Evolutionary conservation across 1,140 invertebrate species (phyloP), one percentile per base, ranked within the genome.

Genomic region (Caenorhabditis briggsae): DNA sequence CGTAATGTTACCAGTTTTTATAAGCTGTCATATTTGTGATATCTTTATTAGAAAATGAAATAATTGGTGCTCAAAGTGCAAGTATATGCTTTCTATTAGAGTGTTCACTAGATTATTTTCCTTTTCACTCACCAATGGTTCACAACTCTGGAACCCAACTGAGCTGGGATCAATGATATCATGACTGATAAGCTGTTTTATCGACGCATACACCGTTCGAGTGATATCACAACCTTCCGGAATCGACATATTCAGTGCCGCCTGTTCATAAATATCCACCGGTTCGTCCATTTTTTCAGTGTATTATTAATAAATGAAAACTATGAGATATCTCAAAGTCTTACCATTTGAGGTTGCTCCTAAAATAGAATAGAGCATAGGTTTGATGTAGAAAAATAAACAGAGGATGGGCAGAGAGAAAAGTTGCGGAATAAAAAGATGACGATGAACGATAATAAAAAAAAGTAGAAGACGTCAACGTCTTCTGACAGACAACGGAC

Each of bases 181-280:
- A 23, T 78, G 70, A 78, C 70, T 78, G 43, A 78, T 78, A 0
- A 78, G 20, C 23, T 78, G 70, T 46, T 78, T 78, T 7, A 78
- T 78, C 7, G 70, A 78, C 12, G 70, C 70, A 14, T 78, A 78
- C 1, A 78, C 70, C 0, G 46, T 46, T 25, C 70, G 43, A 53
- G 48, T 78, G n/a, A 78, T 46, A 78, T 78, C 70, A 53, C 70
- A 78, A 9, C 70, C 70, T 23, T 78, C 70, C n/a, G 70, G 70
- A 50, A 78, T 78, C 11, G 70, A 78, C 70, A 78, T 78, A 11
- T 78, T 78, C 18, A 78, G n/a, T 14, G 70, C 70, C 7, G 70
- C 70, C 70, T 78, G 70, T n/a, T 78, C 70, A 78, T 78, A 78
- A 50, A 78, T 78, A 78, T 78, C 70, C 46, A 78, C 70, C 9